Base-by-base conservation (phyloP, 30 jellyfish, hydroid and myxozoan species). In the Euphysa ruthae region DNA sequence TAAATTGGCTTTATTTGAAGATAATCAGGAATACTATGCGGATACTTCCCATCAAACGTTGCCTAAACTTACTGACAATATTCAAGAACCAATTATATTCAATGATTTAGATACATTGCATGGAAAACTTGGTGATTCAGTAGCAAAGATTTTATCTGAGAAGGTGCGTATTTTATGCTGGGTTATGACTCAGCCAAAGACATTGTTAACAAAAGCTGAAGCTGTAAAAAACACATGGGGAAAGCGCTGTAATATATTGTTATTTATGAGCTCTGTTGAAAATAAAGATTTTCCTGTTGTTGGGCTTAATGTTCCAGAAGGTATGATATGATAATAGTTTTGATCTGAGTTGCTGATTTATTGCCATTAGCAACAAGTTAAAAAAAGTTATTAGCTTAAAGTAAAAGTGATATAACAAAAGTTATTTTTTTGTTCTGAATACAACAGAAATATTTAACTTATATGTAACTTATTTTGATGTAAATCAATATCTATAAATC, bases 171-270 rank as follows among this genome's bases (percentile, higher is more conserved):
- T 87, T 43, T 55, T 87, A 19, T 87, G 97, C 71, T 87, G 97
- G 97, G 84, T 87, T 35, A 50, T 87, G 81, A 78, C 97, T 22
- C 92, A 82, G 21, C 94, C 94, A 16, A 55, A 60, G 30, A 73
- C 92, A 1, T 38, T 87, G 3, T 8, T 38, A 23, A 1, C 93
- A 0, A 79, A 70, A 63, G 97, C 95, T 21, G 50, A 74, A 51
- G 93, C 97, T 21, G 93, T 87, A n/a, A 87, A 87, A 31, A 85
- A 87, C 26, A 87, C 97, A 4, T 87, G 97, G 97, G 97, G 97
- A 8, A 79, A 57, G 55, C 49, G 94, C 6, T 87, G 97, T 49
- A 87, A 87, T 32, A 74, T 73, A 30, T 44, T 87, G 58, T 44
- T 87, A 3, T 87, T 87, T 60, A 68, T 87, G 93, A 87, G 97